A percentile compares a stretch with the other conserved stretches of the same genome.
Evolutionary conservation across 2,888 invertebrate species (phyloP).

Genomic region (Cecidostiba fungosa): DNA sequence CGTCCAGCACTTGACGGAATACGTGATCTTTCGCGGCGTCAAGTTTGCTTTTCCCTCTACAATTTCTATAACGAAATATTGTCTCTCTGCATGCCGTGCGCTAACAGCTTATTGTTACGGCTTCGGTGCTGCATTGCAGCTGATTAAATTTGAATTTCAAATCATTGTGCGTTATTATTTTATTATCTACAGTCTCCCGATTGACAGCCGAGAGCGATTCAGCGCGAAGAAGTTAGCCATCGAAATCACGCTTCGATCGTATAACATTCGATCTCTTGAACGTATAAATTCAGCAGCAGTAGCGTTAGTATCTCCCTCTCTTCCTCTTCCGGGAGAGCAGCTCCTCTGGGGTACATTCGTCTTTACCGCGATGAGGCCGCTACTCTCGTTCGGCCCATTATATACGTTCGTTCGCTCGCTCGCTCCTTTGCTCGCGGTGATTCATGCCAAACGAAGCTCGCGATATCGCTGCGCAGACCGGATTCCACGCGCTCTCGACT

Average conservation of each 20-base stretch:
- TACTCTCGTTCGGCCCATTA: not conserved
- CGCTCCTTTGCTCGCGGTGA: slow-evolving; percentile 16
- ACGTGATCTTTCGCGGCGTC: slow-evolving; percentile 4
- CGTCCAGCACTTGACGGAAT: slow-evolving; percentile 25
- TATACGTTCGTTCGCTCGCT: not conserved
- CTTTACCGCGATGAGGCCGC: slow-evolving; percentile 23
- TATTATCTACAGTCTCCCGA: not conserved
- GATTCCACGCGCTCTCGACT: slow-evolving; percentile 30
- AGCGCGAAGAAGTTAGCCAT: not conserved
- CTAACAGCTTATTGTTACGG: too few species aligned
- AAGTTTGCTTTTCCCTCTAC: not conserved
- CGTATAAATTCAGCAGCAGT: slow-evolving; percentile 12
- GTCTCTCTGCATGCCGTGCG: not conserved
- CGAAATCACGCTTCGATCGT: slow-evolving; percentile 18
- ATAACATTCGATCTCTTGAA: not conserved
- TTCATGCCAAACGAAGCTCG: slow-evolving; percentile 45
- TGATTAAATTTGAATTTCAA: too few species aligned
- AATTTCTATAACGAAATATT: slow-evolving; percentile 48
- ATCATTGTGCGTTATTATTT: not conserved
- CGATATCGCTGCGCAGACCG: slow-evolving; percentile 21
- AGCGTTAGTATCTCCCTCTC: not conserved
- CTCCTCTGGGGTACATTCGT: slow-evolving; percentile 41
- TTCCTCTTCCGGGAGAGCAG: not conserved
- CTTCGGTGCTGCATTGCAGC: not conserved
- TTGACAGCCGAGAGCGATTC: not conserved